Conservation (phyloP, 2,888 invertebrate species). For the Drosophila nigritarsus region DNA sequence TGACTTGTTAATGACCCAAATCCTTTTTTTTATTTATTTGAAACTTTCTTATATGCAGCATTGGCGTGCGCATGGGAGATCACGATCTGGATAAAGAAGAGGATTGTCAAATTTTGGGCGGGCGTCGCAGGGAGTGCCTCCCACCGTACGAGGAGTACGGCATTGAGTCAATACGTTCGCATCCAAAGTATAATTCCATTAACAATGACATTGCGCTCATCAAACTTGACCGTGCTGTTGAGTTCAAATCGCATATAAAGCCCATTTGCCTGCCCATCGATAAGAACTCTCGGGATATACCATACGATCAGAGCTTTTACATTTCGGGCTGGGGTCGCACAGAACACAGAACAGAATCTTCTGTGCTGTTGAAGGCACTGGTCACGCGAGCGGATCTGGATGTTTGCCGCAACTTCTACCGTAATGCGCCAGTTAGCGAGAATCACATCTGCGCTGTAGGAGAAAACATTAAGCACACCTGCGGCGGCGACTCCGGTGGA, state of each 20-base stretch:
- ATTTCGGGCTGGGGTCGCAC: constrained; percentile 83
- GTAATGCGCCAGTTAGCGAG: constrained; percentile 48
- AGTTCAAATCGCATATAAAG: constrained; percentile 68
- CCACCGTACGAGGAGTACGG: constrained; percentile 84
- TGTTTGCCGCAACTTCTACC: constrained; percentile 70
- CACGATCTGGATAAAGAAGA: constrained; percentile 74
- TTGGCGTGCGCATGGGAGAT: constrained; percentile 85
- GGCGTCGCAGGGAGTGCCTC: constrained; percentile 75
- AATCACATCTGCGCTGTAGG: constrained; percentile 82
- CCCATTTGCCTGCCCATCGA: constrained; percentile 82
- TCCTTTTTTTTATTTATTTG: not conserved
- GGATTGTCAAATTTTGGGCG: constrained; percentile 78
- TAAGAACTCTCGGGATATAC: constrained; percentile 21
- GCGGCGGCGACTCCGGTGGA: constrained; percentile 81
- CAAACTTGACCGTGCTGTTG: constrained; percentile 80
- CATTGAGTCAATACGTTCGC: constrained; percentile 84
- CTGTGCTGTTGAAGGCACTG: constrained; percentile 68
- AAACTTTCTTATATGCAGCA: constrained; percentile 48
- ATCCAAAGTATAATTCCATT: constrained; percentile 86
- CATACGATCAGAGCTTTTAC: constrained; percentile 53
- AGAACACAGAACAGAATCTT: constrained; percentile 52
- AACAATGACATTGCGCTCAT: constrained; percentile 88
- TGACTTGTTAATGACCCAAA: too few species aligned
- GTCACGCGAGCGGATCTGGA: constrained; percentile 50
- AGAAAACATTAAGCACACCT: constrained; percentile 56